Evolutionary conservation across 2,113 vertebrate species (phyloP), one percentile per base, ranked within the genome.

Genomic region (Zosterops japonicus): DNA sequence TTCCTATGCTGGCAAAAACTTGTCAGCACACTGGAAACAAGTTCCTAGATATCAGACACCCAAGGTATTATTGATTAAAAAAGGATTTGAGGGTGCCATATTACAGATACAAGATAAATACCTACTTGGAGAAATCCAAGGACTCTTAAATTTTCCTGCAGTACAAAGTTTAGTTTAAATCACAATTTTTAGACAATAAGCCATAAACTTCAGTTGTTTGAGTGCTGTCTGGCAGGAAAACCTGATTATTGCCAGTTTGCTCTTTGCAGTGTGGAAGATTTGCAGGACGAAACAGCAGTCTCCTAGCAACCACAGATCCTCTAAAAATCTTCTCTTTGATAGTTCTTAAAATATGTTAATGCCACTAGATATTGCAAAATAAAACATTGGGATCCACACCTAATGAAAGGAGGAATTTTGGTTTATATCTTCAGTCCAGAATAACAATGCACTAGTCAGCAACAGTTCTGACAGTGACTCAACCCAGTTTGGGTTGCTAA

Each of bases 301-400:
- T 97, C 96, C 96, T 97, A 97, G 97, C 97, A 97, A 97, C 97
- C 90, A 94, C 55, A 97, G 90, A 96, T 97, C 82, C 92, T 95
- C 72, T 89, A 96, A 96, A 94, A 97, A 96, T 95, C 84, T 95
- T 95, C 91, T 88, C 82, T 93, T 89, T 92, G 92, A 95, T 97
- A 95, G 90, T 90, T 90, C 96, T 90, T 97, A 96, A 96, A 97
- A 96, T 96, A 97, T 95, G 92, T 96, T 97, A 97, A 96, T 96
- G 81, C 76, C 69, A 89, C 47, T 83, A 94, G 90, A 94, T 87
- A 95, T 64, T 87, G n/a, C 61, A 95, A 92, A 95, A 86, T 91
- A 95, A 94, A 95, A 82, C 59, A 90, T 42, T 68, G 53, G 71
- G 60, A 64, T 71, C 41, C 81, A 90, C 65, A 78, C 15, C 49